Conservation (phyloP, 2,888 invertebrate genomes). For the Mesoligia furuncula region DNA sequence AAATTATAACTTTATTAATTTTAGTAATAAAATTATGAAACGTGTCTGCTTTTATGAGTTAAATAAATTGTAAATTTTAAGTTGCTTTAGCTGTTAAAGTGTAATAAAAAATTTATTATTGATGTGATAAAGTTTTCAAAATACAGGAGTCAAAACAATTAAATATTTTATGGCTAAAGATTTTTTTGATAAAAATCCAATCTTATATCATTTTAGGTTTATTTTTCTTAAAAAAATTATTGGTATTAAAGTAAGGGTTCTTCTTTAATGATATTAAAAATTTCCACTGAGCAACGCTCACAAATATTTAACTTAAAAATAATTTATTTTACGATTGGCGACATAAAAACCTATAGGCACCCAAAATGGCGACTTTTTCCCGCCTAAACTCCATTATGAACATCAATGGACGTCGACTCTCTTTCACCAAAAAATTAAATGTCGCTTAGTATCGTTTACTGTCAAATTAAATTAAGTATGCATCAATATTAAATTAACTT, state of each 20-base stretch:
- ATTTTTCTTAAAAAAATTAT: not conserved
- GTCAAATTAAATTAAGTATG: constrained; percentile 69
- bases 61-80: constrained; percentile 42
- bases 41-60: constrained; percentile 33
- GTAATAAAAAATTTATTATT: constrained; percentile 35
- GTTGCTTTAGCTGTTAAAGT: constrained; percentile 24
- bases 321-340: not conserved
- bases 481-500: constrained; percentile 60
- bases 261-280: not conserved
- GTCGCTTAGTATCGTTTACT: constrained; percentile 64
- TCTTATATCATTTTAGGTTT: not conserved
- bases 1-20: constrained; percentile 50
- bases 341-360: not conserved
- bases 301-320: constrained; percentile 1
- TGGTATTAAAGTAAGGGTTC: not conserved
- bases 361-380: constrained; percentile 33
- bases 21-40: constrained; percentile 41
- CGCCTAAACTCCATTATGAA: constrained; percentile 31
- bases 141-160: constrained; percentile 1
- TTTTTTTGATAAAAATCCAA: not conserved
- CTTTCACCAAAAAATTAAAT: constrained; percentile 64
- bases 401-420: constrained; percentile 37
- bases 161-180: constrained; percentile 12
- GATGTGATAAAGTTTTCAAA: not conserved
- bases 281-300: not conserved